These are phyloP conservation scores for Montipora capricornis DNA, from an alignment of 64 coral and sea anemone species.

Conservation along the genomic window DNA sequence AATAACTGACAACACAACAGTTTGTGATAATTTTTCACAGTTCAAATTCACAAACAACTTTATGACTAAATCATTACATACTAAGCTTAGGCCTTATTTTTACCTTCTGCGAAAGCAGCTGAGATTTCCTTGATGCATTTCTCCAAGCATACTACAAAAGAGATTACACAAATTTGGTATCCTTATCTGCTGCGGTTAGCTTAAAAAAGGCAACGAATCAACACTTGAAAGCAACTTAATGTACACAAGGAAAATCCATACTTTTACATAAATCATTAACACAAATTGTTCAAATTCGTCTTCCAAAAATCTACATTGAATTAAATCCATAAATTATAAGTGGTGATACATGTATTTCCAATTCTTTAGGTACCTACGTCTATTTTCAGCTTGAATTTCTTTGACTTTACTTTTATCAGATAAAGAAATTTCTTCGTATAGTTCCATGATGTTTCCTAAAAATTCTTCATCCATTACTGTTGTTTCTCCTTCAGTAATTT, in stretches of 20 bases:
- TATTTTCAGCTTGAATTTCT: slow-evolving; percentile 46
- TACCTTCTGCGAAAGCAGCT: slow-evolving; percentile 59
- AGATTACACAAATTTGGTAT: neutral
- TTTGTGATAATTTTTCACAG: too few relatives aligned
- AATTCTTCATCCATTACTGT: slow-evolving; percentile 54
- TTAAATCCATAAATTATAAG: too few relatives aligned
- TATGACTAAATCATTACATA: too few relatives aligned
- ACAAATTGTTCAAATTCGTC: too few relatives aligned
- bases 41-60: too few relatives aligned
- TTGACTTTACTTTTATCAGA: slow-evolving; percentile 21
- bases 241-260: too few relatives aligned
- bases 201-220: neutral
- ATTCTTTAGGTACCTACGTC: slow-evolving; percentile 10
- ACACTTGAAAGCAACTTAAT: too few relatives aligned
- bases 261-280: too few relatives aligned
- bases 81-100: neutral
- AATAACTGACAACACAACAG: too few relatives aligned
- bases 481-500: slow-evolving; percentile 55
- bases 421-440: slow-evolving; percentile 72
- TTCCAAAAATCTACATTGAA: too few relatives aligned
- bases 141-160: slow-evolving; percentile 34
- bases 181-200: neutral
- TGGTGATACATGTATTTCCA: too few relatives aligned
- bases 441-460: slow-evolving; percentile 72
- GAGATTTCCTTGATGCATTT: slow-evolving; percentile 28